Base-by-base conservation (phyloP, 2,113 vertebrate species). In the Elephantulus edwardii region DNA sequence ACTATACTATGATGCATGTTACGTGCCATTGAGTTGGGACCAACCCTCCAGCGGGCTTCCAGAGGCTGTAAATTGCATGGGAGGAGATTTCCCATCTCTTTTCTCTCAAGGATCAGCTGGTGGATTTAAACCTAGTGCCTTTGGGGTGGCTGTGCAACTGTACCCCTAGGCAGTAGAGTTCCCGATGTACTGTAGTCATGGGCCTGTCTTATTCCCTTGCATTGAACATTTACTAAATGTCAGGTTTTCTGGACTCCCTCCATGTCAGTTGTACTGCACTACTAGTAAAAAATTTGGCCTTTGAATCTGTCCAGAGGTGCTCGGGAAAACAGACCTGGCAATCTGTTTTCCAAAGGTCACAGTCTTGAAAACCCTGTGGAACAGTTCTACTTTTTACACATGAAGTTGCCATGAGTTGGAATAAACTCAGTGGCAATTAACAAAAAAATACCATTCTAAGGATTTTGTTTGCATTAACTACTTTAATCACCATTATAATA, bases 401-500 rank as follows among this genome's bases (percentile, higher is more conserved):
- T 28, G 13, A 17, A 14, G 5, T 66, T 14, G 5, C n/a, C 16
- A 38, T 38, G 35, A 68, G 19, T 38, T 68, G 35, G 30, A 68
- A 68, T 68, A 6, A 10, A n/a, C 64, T 66, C 6, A 19, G 20
- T 66, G 64, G n/a, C 58, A 66, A 19, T 16, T 68, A 38, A 68
- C 66, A 38, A 22, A 22, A 28, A 58, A 9, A 19, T 24, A 9
- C 30, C 88, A 88, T 72, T 54, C 60, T 74, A 44, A 84, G 35
- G 10, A 28, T 71, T 90, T 88, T 81, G 70, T 87, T 66, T 92
- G 38, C 77, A 71, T 46, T 72, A 46, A n/a, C 52, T 88, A 26
- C 40, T 81, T 81, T 62, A 78, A 33, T 80, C 56, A 42, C 74
- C 48, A 77, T 0, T 54, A 28, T 20, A 52, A 56, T 2, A 28